Conservation (phyloP, 2,113 vertebrate species). For the Sisor rabdophorus region DNA sequence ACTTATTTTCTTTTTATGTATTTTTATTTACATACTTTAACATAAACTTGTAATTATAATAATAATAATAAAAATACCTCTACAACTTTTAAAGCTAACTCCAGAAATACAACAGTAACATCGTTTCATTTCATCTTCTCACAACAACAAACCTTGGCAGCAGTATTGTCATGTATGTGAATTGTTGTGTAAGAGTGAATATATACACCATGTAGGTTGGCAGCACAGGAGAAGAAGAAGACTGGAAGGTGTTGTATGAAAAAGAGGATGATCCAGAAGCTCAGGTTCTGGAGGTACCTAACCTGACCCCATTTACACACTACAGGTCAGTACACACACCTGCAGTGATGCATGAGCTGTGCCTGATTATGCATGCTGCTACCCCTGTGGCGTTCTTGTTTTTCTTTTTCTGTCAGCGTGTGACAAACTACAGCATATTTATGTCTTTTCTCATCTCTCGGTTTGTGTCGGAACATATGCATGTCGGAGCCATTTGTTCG, state of each 20-base stretch:
- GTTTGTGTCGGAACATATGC: conserved; percentile 42
- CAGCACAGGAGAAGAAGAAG: conserved; percentile 77
- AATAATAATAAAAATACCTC: too few relatives aligned
- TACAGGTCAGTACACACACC: conserved; percentile 79
- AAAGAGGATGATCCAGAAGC: conserved; percentile 83
- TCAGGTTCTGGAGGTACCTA: conserved; percentile 82
- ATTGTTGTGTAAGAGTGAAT: not conserved
- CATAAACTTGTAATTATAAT: too few relatives aligned
- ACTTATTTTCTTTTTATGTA: too few relatives aligned
- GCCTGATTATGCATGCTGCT: conserved; percentile 2
- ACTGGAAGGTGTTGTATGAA: conserved; percentile 80
- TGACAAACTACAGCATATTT: conserved; percentile 32
- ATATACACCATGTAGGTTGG: conserved; percentile 71
- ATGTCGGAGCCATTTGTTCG: conserved; percentile 37
- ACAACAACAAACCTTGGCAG: too few relatives aligned
- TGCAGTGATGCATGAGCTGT: not conserved
- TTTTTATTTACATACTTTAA: too few relatives aligned
- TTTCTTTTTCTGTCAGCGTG: not conserved
- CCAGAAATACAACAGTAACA: too few relatives aligned
- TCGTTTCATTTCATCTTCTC: too few relatives aligned
- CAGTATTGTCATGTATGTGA: not conserved
- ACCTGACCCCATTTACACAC: conserved; percentile 87
- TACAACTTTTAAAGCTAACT: too few relatives aligned
- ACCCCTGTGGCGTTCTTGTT: not conserved
- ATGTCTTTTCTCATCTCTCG: conserved; percentile 20